Evolutionary conservation across 2,797 vertebrate genomes (phyloP).

Genomic region (Anolis apletophallus): DNA sequence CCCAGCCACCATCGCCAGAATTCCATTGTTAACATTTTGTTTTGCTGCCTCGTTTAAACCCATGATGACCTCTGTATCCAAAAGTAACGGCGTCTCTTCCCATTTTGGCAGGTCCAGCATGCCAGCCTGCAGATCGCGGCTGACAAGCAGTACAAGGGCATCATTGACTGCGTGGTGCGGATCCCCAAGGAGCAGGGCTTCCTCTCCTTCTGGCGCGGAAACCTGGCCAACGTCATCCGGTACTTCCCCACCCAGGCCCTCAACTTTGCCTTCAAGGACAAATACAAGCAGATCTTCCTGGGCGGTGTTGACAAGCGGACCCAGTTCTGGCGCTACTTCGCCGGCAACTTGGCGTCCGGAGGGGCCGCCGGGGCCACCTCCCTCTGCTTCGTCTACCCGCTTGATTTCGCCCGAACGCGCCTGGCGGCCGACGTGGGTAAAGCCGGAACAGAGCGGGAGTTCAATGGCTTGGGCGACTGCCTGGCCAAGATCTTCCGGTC

Average conservation of each 20-base stretch:
- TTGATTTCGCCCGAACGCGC: conserved; percentile 92
- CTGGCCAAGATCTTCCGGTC: conserved; percentile 86
- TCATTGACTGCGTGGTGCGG: conserved; percentile 88
- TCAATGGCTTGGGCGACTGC: conserved; percentile 89
- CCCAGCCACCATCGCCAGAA: too few species aligned
- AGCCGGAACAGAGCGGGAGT: conserved; percentile 81
- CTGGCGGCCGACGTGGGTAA: conserved; percentile 92
- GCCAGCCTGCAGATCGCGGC: conserved; percentile 91
- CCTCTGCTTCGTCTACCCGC: conserved; percentile 92
- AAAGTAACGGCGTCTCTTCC: background rate
- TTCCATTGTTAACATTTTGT: too few species aligned
- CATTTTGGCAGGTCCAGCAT: conserved; percentile 73
- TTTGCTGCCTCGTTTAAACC: too few species aligned
- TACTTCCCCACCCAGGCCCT: conserved; percentile 96
- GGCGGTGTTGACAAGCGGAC: conserved; percentile 88
- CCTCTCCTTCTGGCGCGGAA: conserved; percentile 92
- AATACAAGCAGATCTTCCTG: conserved; percentile 94
- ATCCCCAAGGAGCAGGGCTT: conserved; percentile 93
- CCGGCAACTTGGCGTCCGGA: conserved; percentile 90
- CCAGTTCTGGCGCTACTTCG: conserved; percentile 95
- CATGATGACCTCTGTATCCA: background rate
- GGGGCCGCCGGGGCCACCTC: conserved; percentile 92
- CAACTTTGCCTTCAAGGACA: conserved; percentile 96
- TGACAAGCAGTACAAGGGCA: conserved; percentile 92
- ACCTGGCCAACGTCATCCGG: conserved; percentile 92